phyloP scores from a whole-genome alignment of 2,888 invertebrate genomes.

The Diogma glabrata region DNA sequence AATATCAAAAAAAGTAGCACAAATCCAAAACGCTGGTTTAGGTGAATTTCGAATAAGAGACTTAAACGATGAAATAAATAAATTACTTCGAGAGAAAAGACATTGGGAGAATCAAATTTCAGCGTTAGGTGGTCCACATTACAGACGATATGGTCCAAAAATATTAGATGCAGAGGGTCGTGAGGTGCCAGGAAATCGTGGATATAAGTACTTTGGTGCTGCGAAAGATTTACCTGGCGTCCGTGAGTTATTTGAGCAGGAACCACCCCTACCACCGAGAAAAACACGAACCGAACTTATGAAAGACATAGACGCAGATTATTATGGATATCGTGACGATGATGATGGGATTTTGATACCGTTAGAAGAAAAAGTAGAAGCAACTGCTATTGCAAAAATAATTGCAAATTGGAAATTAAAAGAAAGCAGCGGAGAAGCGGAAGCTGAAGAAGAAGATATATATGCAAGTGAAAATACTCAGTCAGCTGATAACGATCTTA shows the following conservation, averaged over 20 bases:
- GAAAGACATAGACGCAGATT: conserved; percentile 97
- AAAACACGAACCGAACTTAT: conserved; percentile 93
- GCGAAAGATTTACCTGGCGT: conserved; percentile 97
- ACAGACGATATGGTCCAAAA: conserved; percentile 78
- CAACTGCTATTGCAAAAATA: conserved; percentile 44
- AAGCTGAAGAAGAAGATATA: conserved; percentile 60
- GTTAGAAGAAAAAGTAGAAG: conserved; percentile 70
- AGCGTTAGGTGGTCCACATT: conserved; percentile 90
- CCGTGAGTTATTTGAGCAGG: conserved; percentile 92
- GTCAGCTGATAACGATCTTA: background rate
- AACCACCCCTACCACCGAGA: conserved; percentile 78
- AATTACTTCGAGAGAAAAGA: conserved; percentile 85
- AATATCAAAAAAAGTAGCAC: conserved; percentile 95
- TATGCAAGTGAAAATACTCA: conserved; percentile 18
- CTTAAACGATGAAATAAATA: conserved; percentile 98
- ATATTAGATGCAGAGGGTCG: conserved; percentile 90
- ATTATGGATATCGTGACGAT: conserved; percentile 97
- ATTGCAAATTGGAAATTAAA: conserved; percentile 62
- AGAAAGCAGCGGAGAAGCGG: conserved; percentile 41
- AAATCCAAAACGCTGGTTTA: conserved; percentile 98
- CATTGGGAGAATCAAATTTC: conserved; percentile 98
- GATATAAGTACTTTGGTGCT: conserved; percentile 96
- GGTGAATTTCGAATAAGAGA: conserved; percentile 97
- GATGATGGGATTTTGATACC: conserved; percentile 93
- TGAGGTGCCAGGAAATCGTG: conserved; percentile 95